These are phyloP conservation scores for Chromoteleia sp. DNA, from an alignment of 2,888 invertebrate species.

Conservation along the genomic window DNA sequence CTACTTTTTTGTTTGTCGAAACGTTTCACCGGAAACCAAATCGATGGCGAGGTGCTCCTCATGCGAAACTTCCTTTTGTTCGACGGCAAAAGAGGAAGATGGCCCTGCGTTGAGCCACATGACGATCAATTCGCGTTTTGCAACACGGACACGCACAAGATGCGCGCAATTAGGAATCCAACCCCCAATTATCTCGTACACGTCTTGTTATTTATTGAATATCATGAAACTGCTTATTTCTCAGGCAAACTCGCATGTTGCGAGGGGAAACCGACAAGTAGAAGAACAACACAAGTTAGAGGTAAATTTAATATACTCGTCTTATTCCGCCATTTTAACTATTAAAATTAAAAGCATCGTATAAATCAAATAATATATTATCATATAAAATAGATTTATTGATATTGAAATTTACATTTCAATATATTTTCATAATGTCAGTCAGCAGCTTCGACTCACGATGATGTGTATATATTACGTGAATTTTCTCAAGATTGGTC, in stretches of 20 bases:
- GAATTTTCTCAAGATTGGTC: too few species aligned
- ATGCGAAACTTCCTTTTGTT: conserved; percentile 68
- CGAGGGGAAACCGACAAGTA: conserved; percentile 46
- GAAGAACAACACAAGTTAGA: conserved; percentile 30
- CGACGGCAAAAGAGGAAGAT: conserved; percentile 53
- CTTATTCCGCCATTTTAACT: conserved; percentile 12
- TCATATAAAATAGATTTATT: too few species aligned
- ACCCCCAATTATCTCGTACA: conserved; percentile 70
- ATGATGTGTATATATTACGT: too few species aligned
- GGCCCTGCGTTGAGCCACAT: conserved; percentile 74
- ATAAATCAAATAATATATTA: too few species aligned
- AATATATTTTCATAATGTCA: too few species aligned
- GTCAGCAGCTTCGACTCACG: too few species aligned
- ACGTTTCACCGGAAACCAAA: conserved; percentile 80
- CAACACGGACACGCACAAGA: conserved; percentile 68
- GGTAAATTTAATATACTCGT: conserved; percentile 33
- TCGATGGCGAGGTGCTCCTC: conserved; percentile 72
- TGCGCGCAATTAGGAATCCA: conserved; percentile 69
- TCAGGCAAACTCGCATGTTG: conserved; percentile 76
- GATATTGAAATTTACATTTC: too few species aligned
- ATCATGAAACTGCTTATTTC: conserved; percentile 73
- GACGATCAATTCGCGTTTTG: conserved; percentile 73
- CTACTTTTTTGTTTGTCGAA: conserved; percentile 76
- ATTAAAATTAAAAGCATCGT: conserved; percentile 1
- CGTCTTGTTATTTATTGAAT: conserved; percentile 71